phyloP scores from a whole-genome alignment of 2,113 vertebrate genomes.

The Leuciscus idus region DNA sequence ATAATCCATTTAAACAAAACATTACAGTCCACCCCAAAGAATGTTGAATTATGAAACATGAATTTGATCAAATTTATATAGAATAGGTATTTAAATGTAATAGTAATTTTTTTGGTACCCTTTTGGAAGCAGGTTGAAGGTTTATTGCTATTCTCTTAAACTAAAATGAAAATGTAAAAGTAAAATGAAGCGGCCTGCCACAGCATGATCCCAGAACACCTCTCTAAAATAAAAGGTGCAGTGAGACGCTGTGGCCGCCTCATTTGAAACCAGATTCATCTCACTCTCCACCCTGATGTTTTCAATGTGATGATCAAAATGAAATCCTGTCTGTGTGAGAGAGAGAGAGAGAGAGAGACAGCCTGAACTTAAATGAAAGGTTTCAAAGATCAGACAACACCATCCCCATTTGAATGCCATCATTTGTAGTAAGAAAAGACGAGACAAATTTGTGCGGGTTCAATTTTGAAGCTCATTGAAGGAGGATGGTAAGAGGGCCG shows the following conservation, averaged over 20 bases:
- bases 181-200: background rate
- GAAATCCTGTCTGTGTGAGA: constrained; percentile 36
- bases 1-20: background rate
- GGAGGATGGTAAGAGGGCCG: background rate
- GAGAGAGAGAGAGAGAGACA: background rate
- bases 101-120: background rate
- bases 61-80: background rate
- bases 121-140: background rate
- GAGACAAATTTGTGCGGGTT: constrained; percentile 35
- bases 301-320: constrained; percentile 47
- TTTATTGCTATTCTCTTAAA: background rate
- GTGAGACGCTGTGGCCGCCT: background rate
- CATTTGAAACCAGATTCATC: constrained; percentile 23
- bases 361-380: constrained; percentile 31
- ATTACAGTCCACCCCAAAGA: background rate
- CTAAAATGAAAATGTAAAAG: background rate
- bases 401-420: constrained; percentile 48
- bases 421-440: constrained; percentile 37
- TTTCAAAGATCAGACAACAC: constrained; percentile 34
- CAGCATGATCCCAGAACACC: background rate
- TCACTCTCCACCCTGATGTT: constrained; percentile 31
- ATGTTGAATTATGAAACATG: background rate
- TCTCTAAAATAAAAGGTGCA: background rate
- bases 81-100: background rate
- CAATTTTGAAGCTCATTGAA: constrained; percentile 41